These are phyloP conservation scores for Scaptomyza graminum DNA, from an alignment of 1,140 invertebrate species.

Conservation along the genomic window DNA sequence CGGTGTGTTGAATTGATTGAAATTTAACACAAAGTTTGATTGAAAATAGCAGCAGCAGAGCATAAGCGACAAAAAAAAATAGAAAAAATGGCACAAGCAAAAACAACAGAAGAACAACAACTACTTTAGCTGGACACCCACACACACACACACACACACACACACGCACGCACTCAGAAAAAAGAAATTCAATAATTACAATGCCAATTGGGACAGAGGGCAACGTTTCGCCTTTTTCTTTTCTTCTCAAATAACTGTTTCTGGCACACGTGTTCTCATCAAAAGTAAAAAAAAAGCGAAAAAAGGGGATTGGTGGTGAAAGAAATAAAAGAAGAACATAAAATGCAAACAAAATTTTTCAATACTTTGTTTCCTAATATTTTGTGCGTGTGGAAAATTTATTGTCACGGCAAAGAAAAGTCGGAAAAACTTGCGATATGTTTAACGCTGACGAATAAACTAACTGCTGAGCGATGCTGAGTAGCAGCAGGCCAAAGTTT, in stretches of 20 bases:
- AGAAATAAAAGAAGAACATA: neutral
- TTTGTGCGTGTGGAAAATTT: slow-evolving; percentile 48
- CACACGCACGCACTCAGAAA: neutral
- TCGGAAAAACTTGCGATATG: slow-evolving; percentile 43
- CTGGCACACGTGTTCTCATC: neutral
- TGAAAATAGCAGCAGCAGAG: slow-evolving; percentile 1
- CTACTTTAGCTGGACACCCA: neutral
- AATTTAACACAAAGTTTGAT: slow-evolving; percentile 6
- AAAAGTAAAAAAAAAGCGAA: neutral
- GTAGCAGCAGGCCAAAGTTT: slow-evolving; percentile 12
- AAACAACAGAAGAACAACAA: neutral
- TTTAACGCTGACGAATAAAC: slow-evolving; percentile 49
- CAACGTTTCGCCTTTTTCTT: neutral
- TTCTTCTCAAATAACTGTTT: neutral
- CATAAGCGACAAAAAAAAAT: neutral
- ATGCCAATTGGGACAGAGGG: slow-evolving; percentile 46
- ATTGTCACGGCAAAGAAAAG: slow-evolving; percentile 41
- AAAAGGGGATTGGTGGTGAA: too few species aligned
- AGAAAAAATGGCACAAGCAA: slow-evolving; percentile 1
- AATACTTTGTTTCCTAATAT: slow-evolving; percentile 16
- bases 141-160: slow-evolving; percentile 16
- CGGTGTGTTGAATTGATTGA: slow-evolving; percentile 12
- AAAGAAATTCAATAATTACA: slow-evolving; percentile 64
- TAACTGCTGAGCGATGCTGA: slow-evolving; percentile 47
- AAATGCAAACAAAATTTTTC: slow-evolving; percentile 13